phyloP scores from a whole-genome alignment of 2,113 vertebrate species.

The Notarius quadriscutis region DNA sequence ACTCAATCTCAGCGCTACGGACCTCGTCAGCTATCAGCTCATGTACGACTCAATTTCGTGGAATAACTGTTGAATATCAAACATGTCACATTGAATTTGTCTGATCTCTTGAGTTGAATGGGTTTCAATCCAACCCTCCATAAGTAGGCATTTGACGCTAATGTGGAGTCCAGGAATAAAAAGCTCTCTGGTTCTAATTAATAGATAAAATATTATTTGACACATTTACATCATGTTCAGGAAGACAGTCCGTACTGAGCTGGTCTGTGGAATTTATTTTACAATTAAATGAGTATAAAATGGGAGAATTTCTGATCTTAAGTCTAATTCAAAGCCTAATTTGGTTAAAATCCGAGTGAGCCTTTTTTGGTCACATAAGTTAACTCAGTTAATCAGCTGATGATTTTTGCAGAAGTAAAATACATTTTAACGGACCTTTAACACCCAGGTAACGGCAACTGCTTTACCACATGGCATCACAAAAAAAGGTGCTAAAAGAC shows the following conservation, averaged over 20 bases:
- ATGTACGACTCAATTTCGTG: too few species aligned
- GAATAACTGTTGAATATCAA: not conserved
- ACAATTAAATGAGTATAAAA: not conserved
- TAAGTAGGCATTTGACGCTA: not conserved
- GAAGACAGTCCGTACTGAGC: too few species aligned
- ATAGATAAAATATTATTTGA: not conserved
- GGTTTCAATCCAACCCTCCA: not conserved
- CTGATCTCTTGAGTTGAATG: not conserved
- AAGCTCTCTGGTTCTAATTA: not conserved
- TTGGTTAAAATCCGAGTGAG: not conserved
- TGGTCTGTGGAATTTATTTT: not conserved
- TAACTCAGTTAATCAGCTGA: not conserved
- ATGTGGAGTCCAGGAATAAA: not conserved
- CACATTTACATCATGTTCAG: not conserved
- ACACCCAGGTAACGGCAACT: not conserved
- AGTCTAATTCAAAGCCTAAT: not conserved
- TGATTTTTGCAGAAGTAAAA: constrained; percentile 3
- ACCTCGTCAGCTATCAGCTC: too few species aligned
- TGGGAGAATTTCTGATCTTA: not conserved
- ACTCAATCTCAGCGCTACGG: too few species aligned
- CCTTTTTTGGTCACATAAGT: not conserved
- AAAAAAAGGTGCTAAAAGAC: not conserved
- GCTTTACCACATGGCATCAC: constrained; percentile 7
- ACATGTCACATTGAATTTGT: not conserved
- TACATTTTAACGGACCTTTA: not conserved